A percentile compares a stretch with the other conserved stretches of the same genome.
phyloP scores from a whole-genome alignment of 2,888 invertebrate genomes.

The Chymomyza procnemis region DNA sequence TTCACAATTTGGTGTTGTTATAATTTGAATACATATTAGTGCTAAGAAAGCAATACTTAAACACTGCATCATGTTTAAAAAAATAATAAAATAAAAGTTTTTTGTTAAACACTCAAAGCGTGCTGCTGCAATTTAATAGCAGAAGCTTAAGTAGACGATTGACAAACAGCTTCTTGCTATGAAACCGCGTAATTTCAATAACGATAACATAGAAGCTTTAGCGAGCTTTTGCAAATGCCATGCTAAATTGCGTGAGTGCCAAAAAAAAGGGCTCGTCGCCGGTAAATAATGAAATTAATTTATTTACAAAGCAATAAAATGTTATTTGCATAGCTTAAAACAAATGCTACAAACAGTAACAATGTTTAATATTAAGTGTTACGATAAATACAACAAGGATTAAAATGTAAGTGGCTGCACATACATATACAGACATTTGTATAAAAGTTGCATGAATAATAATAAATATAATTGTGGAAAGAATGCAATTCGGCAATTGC shows the following conservation, averaged over 20 bases:
- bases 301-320: slow-evolving; percentile 7
- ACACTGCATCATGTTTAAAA: too few relatives aligned
- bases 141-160: not conserved
- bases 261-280: slow-evolving; percentile 46
- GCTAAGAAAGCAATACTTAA: too few relatives aligned
- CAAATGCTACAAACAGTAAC: slow-evolving; percentile 18
- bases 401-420: not conserved
- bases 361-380: slow-evolving; percentile 1
- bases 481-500: too few relatives aligned
- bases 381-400: not conserved
- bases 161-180: not conserved
- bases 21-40: not conserved
- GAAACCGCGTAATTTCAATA: slow-evolving; percentile 12
- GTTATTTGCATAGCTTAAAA: slow-evolving; percentile 5
- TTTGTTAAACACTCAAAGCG: too few relatives aligned
- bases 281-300: not conserved
- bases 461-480: too few relatives aligned
- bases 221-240: slow-evolving; percentile 28
- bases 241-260: not conserved
- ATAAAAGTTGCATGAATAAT: too few relatives aligned
- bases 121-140: not conserved
- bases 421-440: too few relatives aligned
- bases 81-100: too few relatives aligned
- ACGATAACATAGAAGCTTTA: not conserved
- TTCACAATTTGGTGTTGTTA: not conserved